Base-by-base conservation (phyloP, 2,888 invertebrate genomes). In the Euspilapteryx auroguttella region DNA sequence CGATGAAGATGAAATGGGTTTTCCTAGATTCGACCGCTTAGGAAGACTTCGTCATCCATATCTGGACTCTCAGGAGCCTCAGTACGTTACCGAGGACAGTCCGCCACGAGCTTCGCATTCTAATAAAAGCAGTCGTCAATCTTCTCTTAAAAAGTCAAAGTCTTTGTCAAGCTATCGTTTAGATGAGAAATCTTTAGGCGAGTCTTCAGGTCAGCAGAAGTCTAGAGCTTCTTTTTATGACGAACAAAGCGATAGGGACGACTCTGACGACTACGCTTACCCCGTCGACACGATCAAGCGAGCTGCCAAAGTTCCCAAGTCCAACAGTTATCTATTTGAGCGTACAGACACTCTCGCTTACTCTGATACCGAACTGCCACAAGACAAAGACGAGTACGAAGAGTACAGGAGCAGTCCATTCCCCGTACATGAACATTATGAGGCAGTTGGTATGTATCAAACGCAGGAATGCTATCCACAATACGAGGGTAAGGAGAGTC, bases 1-100 rank as follows among this genome's bases (percentile, higher is more conserved):
- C 25, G 81, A 81, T 44, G 82, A 82, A 29, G 82, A 82, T 40
- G 82, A 82, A 59, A 82, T 81, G 81, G 82, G 82, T 11, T 82
- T 82, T 36, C 82, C 82, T 11, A 61, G 80, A 20, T 82, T 81
- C 36, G 81, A 82, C 47, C 73, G 82, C 24, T 43, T 82, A 21
- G 77, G 82, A 22, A 79, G 82, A 33, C 47, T 78, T 31, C 64
- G 76, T 25, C 77, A 78, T 44, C 77, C 77, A 1, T 78, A 78
- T 35, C 58, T 78, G 2, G 75, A 77, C 37, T 59, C 73, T 6
- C 76, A 76, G 36, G 71, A 76, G 40, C 69, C 73, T 14, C 45
- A 58, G 2, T 75, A 65, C 32, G 61, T 65, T 14, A 65, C 78
- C 20, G 80, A 80, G 24, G 71, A 75, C 20, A 69, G 66, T 36